Evolutionary conservation across 2,797 vertebrate species (phyloP).

Genomic region (Sternotherus odoratus): DNA sequence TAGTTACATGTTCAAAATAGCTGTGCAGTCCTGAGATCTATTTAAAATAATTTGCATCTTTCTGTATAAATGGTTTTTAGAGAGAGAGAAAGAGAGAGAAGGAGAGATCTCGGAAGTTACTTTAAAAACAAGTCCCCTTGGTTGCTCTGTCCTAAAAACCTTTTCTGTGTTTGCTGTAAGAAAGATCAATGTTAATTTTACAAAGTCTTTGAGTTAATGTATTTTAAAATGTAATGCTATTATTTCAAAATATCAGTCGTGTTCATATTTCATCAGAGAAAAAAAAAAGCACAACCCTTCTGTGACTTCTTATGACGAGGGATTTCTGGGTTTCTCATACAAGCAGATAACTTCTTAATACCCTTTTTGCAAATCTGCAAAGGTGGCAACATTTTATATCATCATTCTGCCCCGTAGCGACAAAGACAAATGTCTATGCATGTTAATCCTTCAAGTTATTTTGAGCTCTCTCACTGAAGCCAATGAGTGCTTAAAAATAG

Average conservation of each 20-base stretch:
- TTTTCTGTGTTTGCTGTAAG: conserved; percentile 8
- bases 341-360: not conserved
- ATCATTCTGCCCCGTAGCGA: not conserved
- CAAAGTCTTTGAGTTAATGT: conserved; percentile 3
- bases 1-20: conserved; percentile 54
- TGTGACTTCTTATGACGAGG: not conserved
- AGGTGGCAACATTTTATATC: not conserved
- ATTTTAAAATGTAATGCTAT: conserved; percentile 6
- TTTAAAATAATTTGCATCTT: conserved; percentile 64
- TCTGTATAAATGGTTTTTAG: conserved; percentile 47
- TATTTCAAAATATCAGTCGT: not conserved
- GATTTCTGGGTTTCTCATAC: not conserved
- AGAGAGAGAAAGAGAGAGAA: not conserved
- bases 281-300: not conserved
- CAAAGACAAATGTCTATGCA: not conserved
- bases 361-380: not conserved
- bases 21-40: conserved; percentile 39
- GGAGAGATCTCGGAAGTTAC: conserved; percentile 36
- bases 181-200: conserved; percentile 19
- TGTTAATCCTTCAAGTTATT: not conserved
- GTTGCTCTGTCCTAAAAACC: conserved; percentile 8
- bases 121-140: conserved; percentile 52
- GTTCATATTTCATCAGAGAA: not conserved
- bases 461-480: not conserved
- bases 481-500: not conserved